Evolutionary conservation across 2,888 invertebrate species (phyloP).

Genomic region (Caenorhabditis sp.): DNA sequence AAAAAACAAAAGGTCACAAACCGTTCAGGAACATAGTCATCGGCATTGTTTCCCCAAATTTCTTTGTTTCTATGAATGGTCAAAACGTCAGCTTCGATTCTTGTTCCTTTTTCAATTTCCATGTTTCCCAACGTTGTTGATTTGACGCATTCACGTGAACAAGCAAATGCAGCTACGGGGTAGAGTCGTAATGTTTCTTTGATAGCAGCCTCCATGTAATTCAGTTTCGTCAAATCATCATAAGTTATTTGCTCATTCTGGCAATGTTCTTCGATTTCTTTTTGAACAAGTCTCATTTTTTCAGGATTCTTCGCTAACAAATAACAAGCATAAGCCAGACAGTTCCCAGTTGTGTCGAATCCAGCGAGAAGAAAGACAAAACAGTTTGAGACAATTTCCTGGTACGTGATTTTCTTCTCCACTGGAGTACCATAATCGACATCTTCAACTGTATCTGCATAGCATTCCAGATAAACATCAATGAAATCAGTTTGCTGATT

Average conservation of each 20-base stretch:
- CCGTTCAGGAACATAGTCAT: conserved; percentile 65
- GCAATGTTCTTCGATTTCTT: conserved; percentile 55
- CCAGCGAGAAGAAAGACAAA: conserved; percentile 65
- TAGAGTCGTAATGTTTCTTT: conserved; percentile 62
- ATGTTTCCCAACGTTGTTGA: conserved; percentile 54
- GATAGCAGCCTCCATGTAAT: conserved; percentile 59
- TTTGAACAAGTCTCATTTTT: conserved; percentile 32
- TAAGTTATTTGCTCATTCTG: conserved; percentile 32
- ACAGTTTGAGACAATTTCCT: conserved; percentile 60
- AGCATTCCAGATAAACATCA: conserved; percentile 64
- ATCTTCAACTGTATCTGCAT: conserved; percentile 33
- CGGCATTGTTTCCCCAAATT: conserved; percentile 66
- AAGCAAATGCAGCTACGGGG: conserved; percentile 61
- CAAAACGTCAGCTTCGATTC: conserved; percentile 58
- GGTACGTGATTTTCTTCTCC: conserved; percentile 46
- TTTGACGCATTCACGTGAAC: conserved; percentile 49
- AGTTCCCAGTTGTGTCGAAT: conserved; percentile 74
- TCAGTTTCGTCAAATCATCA: conserved; percentile 55
- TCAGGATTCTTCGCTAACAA: conserved; percentile 72
- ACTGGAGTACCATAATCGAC: conserved; percentile 18
- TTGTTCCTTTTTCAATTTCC: conserved; percentile 55
- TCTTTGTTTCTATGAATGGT: conserved; percentile 57
- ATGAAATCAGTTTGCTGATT: conserved; percentile 59
- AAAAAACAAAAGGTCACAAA: conserved; percentile 11
- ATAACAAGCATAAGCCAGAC: conserved; percentile 73